Conservation (phyloP, 23 tunicate genomes). For the Corella eumyota region DNA sequence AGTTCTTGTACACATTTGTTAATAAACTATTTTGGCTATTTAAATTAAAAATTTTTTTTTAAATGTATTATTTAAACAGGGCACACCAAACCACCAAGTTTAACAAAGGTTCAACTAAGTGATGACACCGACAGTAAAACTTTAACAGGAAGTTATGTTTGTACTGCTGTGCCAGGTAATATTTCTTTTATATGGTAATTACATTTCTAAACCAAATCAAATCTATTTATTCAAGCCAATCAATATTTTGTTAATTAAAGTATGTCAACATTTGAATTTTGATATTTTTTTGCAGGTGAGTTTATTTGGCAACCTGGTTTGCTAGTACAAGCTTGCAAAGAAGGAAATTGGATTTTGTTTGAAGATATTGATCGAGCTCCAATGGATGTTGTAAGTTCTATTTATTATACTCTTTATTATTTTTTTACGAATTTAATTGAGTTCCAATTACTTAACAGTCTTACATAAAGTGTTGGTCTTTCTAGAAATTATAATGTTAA, state of each 20-base stretch:
- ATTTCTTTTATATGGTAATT: neutral
- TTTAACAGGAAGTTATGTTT: conserved; percentile 65
- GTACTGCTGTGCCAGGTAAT: conserved; percentile 67
- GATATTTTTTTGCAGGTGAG: conserved; percentile 30
- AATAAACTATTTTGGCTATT: neutral
- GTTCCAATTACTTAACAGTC: neutral
- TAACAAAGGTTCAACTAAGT: conserved; percentile 72
- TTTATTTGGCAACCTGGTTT: conserved; percentile 83
- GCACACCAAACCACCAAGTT: conserved; percentile 31
- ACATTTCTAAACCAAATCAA: neutral
- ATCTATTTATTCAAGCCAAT: too few relatives aligned
- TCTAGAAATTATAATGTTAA: neutral
- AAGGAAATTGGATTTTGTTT: conserved; percentile 86
- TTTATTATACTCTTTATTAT: neutral
- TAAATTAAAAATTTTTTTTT: neutral
- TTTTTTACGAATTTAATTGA: neutral
- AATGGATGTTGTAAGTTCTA: conserved; percentile 60
- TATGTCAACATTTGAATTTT: neutral
- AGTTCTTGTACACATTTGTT: neutral
- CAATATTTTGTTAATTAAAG: too few relatives aligned
- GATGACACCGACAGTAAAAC: conserved; percentile 93
- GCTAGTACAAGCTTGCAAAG: conserved; percentile 61
- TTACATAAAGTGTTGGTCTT: neutral
- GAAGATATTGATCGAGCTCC: conserved; percentile 97
- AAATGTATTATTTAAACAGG: conserved; percentile 20